These are phyloP conservation scores for Archips xylosteana DNA, from an alignment of 2,888 invertebrate genomes.

Conservation along the genomic window DNA sequence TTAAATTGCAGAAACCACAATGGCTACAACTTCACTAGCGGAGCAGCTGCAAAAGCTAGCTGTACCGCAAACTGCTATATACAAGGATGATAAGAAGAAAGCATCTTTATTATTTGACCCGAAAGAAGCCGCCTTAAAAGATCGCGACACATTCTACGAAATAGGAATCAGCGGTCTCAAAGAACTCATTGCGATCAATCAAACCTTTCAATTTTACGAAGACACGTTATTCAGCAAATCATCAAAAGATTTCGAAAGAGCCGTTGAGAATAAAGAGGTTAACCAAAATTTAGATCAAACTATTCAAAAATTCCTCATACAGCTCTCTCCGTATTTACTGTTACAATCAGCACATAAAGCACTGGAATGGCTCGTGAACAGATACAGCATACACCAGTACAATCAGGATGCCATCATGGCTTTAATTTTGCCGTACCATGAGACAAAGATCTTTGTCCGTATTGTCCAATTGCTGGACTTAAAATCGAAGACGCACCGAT, in stretches of 20 bases:
- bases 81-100: slow-evolving; percentile 88
- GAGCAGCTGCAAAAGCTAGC: slow-evolving; percentile 91
- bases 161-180: slow-evolving; percentile 94
- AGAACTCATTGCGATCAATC: slow-evolving; percentile 91
- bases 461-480: slow-evolving; percentile 92
- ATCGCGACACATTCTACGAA: slow-evolving; percentile 93
- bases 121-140: slow-evolving; percentile 94
- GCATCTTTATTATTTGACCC: slow-evolving; percentile 95
- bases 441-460: slow-evolving; percentile 94
- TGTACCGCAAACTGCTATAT: slow-evolving; percentile 90
- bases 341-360: slow-evolving; percentile 94
- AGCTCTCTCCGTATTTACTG: slow-evolving; percentile 95
- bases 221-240: slow-evolving; percentile 91
- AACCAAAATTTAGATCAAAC: slow-evolving; percentile 91
- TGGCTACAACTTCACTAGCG: slow-evolving; percentile 89
- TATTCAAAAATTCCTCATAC: slow-evolving; percentile 92
- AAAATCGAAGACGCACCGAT: slow-evolving; percentile 85
- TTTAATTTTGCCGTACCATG: slow-evolving; percentile 96
- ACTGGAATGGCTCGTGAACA: slow-evolving; percentile 97
- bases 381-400: slow-evolving; percentile 95
- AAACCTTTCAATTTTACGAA: slow-evolving; percentile 90
- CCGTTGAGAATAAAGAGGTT: slow-evolving; percentile 89
- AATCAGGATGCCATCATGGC: slow-evolving; percentile 93
- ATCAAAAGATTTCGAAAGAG: slow-evolving; percentile 92
- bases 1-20: slow-evolving; percentile 46